phyloP scores from a whole-genome alignment of 2,888 invertebrate species.

The Leptarthrus brevirostris region DNA sequence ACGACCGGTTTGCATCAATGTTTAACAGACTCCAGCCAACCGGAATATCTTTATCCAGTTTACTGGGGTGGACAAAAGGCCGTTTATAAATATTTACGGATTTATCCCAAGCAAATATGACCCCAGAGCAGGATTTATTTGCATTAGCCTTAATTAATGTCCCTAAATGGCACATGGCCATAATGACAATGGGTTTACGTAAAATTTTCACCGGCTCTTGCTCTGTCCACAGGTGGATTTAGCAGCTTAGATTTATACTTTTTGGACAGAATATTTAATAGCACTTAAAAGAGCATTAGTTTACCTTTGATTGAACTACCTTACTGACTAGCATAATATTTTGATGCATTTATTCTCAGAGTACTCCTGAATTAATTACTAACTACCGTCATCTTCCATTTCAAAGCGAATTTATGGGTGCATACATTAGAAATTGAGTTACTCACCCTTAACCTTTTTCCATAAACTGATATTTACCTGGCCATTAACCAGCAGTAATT shows the following conservation, averaged over 20 bases:
- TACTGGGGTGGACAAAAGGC: constrained; percentile 49
- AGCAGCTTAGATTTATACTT: not conserved
- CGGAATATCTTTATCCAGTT: constrained; percentile 34
- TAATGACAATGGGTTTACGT: constrained; percentile 45
- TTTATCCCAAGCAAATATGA: constrained; percentile 60
- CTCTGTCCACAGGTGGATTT: not conserved
- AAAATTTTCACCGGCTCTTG: constrained; percentile 28
- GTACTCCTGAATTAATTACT: not conserved
- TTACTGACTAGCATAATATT: not conserved
- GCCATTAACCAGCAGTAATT: constrained; percentile 42
- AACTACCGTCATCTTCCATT: not conserved
- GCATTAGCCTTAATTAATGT: constrained; percentile 60
- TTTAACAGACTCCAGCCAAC: constrained; percentile 27
- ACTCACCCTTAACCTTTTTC: constrained; percentile 31
- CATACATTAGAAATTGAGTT: constrained; percentile 27
- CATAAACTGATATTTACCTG: constrained; percentile 45
- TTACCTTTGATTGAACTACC: not conserved
- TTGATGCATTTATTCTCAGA: constrained; percentile 5
- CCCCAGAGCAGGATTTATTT: constrained; percentile 60
- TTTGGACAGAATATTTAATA: not conserved
- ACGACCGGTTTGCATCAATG: constrained; percentile 30
- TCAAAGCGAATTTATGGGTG: constrained; percentile 4
- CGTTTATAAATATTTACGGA: constrained; percentile 59
- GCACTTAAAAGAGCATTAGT: not conserved
- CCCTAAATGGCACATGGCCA: constrained; percentile 54